Base-by-base conservation (phyloP, 2,113 vertebrate species). In the Pseudopipra pipra region DNA sequence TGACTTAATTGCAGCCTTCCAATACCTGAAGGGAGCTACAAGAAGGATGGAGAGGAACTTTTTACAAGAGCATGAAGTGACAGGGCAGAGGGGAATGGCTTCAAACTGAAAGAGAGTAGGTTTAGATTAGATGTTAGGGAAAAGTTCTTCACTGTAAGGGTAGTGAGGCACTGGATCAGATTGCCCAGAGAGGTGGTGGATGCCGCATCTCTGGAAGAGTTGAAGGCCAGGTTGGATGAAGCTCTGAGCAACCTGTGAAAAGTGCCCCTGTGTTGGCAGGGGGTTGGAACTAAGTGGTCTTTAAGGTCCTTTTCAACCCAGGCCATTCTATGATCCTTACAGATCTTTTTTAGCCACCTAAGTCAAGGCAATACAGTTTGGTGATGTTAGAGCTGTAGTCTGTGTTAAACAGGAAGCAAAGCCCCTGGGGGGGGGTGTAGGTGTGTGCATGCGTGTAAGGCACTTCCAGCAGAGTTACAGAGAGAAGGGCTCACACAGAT, bases 391-490 rank as follows among this genome's bases (percentile, higher is more conserved):
- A 65, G 21, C 31, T 18, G 16, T 8, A 23, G 23, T 77, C 28
- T 19, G 28, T 47, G 19, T 43, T 61, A 35, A 8, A 10, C 11
- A 30, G 25, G 55, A 13, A 56, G 27, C 0, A 0, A 9, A 44
- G 31, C 12, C 14, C 6, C 27, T 55, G 11, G 17, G 52, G 5
- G 33, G 5, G 55, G 22, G 19, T 41, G 11, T 12, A 20, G 2
- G 4, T 35, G 11, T 12, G 17, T 20, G 16, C 0, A 1, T 24
- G 9, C 18, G 30, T 41, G 30, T 11, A 84, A 44, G 22, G 12
- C 35, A 8, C 23, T 87, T 89, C 28, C 17, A 81, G 74, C 19
- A 59, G 54, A 39, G 23, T 56, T 86, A 33, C 12, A n/a, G 54
- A 76, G 54, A 52, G 6, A 47, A 28, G 23, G 5, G 8, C 28